Evolutionary conservation across 2,888 invertebrate species (phyloP).

Genomic region (Caenorhabditis sinica): DNA sequence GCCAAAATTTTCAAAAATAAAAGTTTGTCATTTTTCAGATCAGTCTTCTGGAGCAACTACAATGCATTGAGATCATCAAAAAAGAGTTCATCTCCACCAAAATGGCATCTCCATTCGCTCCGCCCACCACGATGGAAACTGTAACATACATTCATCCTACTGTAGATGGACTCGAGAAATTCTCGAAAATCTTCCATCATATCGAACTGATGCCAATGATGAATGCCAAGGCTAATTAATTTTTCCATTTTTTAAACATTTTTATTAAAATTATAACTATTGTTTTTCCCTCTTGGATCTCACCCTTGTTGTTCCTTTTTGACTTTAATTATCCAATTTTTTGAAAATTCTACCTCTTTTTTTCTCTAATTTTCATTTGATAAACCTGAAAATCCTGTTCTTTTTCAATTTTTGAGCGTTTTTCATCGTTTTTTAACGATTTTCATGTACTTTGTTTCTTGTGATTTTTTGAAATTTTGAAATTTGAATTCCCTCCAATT

Average conservation of each 20-base stretch:
- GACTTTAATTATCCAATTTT: no score
- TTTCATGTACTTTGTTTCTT: background rate
- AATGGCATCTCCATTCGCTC: constrained; percentile 65
- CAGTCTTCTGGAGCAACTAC: constrained; percentile 67
- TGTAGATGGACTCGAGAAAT: constrained; percentile 69
- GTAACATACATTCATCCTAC: constrained; percentile 61
- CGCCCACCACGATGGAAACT: background rate
- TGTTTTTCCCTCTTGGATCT: no score
- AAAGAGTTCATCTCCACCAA: constrained; percentile 61
- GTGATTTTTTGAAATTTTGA: background rate
- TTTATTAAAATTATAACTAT: no score
- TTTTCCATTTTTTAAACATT: no score
- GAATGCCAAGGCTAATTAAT: constrained; percentile 38
- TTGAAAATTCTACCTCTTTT: no score
- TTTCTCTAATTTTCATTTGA: background rate
- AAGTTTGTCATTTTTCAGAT: constrained; percentile 47
- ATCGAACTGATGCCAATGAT: constrained; percentile 42
- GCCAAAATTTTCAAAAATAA: background rate
- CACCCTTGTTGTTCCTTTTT: no score
- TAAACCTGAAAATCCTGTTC: no score
- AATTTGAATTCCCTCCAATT: background rate
- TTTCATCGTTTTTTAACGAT: no score
- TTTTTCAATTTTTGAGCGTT: no score
- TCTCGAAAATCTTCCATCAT: constrained; percentile 67
- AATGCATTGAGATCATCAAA: constrained; percentile 65